Conservation (phyloP, 2,888 invertebrate species). For the Erpobdella octoculata region DNA sequence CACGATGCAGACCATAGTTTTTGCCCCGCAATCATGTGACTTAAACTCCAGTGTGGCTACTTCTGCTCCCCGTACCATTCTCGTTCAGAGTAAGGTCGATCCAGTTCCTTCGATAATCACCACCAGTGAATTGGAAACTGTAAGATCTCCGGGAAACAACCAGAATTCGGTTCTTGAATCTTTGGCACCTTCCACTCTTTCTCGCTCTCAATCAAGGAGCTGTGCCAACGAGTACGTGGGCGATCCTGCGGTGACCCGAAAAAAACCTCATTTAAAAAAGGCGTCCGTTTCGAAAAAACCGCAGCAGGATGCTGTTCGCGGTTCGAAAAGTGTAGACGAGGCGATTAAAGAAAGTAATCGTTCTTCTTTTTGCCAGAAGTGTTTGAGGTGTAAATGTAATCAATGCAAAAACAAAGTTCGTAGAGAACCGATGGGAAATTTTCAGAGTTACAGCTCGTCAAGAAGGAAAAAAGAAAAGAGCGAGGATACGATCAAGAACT, state of each 20-base stretch:
- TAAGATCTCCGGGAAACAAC: background rate
- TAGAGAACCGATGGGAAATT: background rate
- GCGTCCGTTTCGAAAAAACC: background rate
- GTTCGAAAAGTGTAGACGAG: background rate
- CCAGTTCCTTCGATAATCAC: background rate
- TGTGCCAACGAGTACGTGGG: constrained; percentile 7
- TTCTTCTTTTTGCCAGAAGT: background rate
- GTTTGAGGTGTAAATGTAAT: constrained; percentile 1
- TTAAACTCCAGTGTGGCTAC: background rate
- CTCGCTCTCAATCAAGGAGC: constrained; percentile 1
- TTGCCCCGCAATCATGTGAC: too few species aligned
- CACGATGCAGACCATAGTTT: background rate
- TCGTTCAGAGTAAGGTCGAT: background rate
- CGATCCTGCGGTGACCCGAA: background rate
- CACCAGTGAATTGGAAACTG: background rate
- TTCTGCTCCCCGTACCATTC: background rate
- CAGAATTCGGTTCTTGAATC: background rate
- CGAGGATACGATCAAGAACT: background rate
- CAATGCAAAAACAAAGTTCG: constrained; percentile 3
- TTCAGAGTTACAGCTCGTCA: background rate
- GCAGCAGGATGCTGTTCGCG: background rate
- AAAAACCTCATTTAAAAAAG: too few species aligned
- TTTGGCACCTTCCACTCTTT: background rate
- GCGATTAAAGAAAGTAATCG: background rate
- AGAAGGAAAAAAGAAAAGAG: background rate